Percentiles rank a stretch among this genome's conserved stretches.
phyloP scores from a whole-genome alignment of 2,113 vertebrate species.

The Alligator sinensis region DNA sequence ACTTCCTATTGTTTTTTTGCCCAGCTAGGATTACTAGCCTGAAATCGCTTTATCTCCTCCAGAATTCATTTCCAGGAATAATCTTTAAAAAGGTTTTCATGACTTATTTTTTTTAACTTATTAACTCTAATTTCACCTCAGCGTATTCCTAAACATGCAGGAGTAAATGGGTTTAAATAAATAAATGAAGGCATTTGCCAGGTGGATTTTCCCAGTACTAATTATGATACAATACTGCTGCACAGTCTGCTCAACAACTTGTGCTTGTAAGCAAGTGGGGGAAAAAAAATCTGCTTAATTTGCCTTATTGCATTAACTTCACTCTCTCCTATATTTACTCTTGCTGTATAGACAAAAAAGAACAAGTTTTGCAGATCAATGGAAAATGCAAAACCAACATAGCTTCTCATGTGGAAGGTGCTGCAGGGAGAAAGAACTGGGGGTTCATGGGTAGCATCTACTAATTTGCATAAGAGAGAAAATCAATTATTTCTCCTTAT shows the following conservation, averaged over 20 bases:
- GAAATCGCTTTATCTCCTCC: background rate
- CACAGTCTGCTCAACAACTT: background rate
- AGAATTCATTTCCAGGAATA: background rate
- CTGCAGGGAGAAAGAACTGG: background rate
- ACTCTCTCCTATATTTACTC: background rate
- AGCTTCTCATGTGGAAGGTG: background rate
- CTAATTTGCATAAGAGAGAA: conserved; percentile 25
- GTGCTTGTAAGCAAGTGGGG: background rate
- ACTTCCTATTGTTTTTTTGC: background rate
- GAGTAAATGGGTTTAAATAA: background rate
- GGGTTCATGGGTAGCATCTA: background rate
- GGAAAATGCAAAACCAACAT: background rate
- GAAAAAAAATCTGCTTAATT: background rate
- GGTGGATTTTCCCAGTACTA: background rate
- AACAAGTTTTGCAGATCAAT: background rate
- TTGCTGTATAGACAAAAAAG: background rate
- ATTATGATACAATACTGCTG: background rate
- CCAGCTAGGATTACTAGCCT: background rate
- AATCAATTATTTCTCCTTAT: background rate
- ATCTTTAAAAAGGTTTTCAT: background rate
- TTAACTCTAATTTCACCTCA: background rate
- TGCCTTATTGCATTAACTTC: background rate
- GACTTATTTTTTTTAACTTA: background rate
- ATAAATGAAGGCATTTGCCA: background rate
- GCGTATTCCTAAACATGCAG: background rate